Evolutionary conservation across 2,113 vertebrate genomes (phyloP), one percentile per base, ranked within the genome.

Genomic region (Sinocyclocheilus anshuiensis): DNA sequence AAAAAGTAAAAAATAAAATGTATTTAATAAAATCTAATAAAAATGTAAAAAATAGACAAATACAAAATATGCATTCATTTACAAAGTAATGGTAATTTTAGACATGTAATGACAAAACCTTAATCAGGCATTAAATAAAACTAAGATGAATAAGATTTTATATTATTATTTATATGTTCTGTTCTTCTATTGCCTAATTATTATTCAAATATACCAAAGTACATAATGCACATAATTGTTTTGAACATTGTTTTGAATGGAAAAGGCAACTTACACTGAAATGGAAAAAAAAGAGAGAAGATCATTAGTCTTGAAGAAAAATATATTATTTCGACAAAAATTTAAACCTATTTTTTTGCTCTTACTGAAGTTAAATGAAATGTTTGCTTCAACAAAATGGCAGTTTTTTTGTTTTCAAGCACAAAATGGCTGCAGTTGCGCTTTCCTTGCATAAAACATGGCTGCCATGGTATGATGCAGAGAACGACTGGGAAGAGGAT

Each of bases 361-460:
- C 53, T 33, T 3, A 29, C 26, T 36, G 11, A 59, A 20, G 57
- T 10, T 24, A 50, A 75, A 48, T 18, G 2, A 36, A 83, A 83
- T 24, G 20, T 83, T n/a, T 71, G 67, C 11, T 4, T 24, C 10
- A 48, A 48, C 78, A 87, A 89, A 89, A 87, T 89, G 83, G 86
- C 78, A 83, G 72, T 20, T 55, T 82, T 33, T 83, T 87, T 61
- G 53, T 50, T 39, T 87, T 72, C 75, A 33, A 48, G 36, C 59
- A 69, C 85, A 89, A 89, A 89, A 89, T 89, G 88, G 88, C 88
- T 74, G 88, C 85, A 53, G 72, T 83, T 69, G 12, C 57, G n/a
- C 18, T 81, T 78, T 77, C 39, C 50, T 63, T 77, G 85, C 29
- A 50, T 86, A 65, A 78, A 88, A 69, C 45, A 45, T 48, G 29